Evolutionary conservation across 2,113 vertebrate genomes (phyloP).

Genomic region (Cynoglossus semilaevis): DNA sequence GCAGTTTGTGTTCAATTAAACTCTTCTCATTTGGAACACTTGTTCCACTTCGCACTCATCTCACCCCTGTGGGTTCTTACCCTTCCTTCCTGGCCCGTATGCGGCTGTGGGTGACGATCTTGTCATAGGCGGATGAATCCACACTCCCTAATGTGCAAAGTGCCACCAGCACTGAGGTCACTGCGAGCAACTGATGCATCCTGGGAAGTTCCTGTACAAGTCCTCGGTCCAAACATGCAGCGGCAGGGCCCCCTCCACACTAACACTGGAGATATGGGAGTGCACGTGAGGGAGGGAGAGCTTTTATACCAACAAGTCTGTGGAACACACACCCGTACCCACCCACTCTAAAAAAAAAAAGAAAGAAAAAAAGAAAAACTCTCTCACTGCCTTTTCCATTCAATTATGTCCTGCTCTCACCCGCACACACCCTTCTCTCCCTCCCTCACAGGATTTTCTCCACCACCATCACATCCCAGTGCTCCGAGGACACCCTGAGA

Average conservation of each 20-base stretch:
- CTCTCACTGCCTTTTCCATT: constrained; percentile 55
- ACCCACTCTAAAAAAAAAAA: constrained; percentile 43
- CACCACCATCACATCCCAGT: constrained; percentile 64
- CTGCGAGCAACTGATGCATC: constrained; percentile 80
- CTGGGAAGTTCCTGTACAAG: constrained; percentile 50
- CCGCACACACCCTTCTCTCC: constrained; percentile 31
- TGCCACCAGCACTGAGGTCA: constrained; percentile 70
- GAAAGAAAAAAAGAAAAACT: constrained; percentile 2
- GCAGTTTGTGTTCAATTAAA: too few species aligned
- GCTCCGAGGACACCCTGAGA: constrained; percentile 48
- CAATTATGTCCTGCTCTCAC: constrained; percentile 65
- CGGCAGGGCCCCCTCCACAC: constrained; percentile 51
- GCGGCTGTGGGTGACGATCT: constrained; percentile 92
- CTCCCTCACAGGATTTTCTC: constrained; percentile 25
- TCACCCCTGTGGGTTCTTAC: constrained; percentile 76
- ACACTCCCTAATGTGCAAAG: constrained; percentile 75
- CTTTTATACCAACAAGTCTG: constrained; percentile 84
- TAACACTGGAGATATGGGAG: constrained; percentile 73
- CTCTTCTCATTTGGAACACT: too few species aligned
- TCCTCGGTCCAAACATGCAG: constrained; percentile 48
- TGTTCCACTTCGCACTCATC: too few species aligned
- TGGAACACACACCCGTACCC: constrained; percentile 62
- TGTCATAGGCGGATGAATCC: constrained; percentile 89
- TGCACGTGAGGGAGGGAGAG: constrained; percentile 62
- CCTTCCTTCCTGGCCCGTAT: constrained; percentile 91